phyloP scores from a whole-genome alignment of 2,113 vertebrate genomes.

The Bolborhynchus lineola region DNA sequence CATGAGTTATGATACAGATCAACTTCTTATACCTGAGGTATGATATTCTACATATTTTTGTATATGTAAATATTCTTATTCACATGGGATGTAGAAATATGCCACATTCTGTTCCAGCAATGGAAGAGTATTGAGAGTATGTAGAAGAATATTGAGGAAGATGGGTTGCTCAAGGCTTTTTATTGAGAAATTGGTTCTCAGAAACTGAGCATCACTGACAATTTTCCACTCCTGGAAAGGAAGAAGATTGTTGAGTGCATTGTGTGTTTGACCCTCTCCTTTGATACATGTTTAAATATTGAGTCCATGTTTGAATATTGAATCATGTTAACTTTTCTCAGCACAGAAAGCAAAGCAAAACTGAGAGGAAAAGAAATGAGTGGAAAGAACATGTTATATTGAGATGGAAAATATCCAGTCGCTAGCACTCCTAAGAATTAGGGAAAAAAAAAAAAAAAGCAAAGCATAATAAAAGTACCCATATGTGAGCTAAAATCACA shows the following conservation, averaged over 20 bases:
- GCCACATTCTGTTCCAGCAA: not conserved
- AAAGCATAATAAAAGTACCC: not conserved
- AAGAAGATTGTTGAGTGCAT: not conserved
- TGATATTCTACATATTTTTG: not conserved
- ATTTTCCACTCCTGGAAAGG: not conserved
- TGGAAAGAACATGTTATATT: not conserved
- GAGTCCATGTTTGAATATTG: not conserved
- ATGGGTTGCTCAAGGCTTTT: not conserved
- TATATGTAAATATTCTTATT: not conserved
- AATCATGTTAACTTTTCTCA: not conserved
- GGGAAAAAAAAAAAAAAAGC: not conserved
- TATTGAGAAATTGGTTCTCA: not conserved
- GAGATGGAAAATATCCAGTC: not conserved
- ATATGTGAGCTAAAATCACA: not conserved
- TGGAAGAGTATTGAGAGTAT: not conserved
- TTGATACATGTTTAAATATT: not conserved
- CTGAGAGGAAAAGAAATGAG: not conserved
- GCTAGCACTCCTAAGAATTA: not conserved
- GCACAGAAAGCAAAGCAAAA: not conserved
- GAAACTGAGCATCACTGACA: not conserved
- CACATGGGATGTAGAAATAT: not conserved
- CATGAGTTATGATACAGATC: not conserved
- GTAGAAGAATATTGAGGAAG: not conserved
- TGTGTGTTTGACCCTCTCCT: not conserved
- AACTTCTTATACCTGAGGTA: not conserved